Percentiles rank a stretch among this genome's conserved stretches.
Conservation (phyloP, 2,113 vertebrate genomes). For the Erythrolamprus reginae region DNA sequence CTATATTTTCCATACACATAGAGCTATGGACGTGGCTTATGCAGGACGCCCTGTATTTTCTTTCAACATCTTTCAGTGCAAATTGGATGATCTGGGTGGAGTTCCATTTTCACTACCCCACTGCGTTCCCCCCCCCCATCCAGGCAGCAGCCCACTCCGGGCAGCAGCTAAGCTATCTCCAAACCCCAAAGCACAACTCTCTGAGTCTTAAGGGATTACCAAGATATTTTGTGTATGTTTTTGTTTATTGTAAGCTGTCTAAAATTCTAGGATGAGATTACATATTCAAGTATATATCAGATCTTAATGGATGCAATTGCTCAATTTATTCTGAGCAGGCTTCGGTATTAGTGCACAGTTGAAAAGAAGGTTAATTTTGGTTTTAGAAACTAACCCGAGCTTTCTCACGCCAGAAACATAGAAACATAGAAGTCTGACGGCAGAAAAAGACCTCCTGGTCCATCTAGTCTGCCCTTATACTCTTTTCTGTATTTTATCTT, state of each 20-base stretch:
- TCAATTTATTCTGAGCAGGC: slow-evolving; percentile 1
- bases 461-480: too few relatives aligned
- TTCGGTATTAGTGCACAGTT: not conserved
- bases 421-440: too few relatives aligned
- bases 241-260: not conserved
- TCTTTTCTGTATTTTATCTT: too few relatives aligned
- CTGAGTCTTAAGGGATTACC: not conserved
- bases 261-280: not conserved
- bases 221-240: not conserved
- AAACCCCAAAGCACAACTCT: not conserved
- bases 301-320: not conserved
- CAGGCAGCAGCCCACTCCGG: too few relatives aligned
- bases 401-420: slow-evolving; percentile 12
- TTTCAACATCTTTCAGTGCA: too few relatives aligned
- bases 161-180: not conserved
- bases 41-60: too few relatives aligned
- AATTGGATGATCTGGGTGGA: too few relatives aligned
- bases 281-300: not conserved
- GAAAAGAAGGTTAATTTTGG: not conserved
- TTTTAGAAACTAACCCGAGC: slow-evolving; percentile 7
- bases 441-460: too few relatives aligned
- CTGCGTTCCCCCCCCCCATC: too few relatives aligned
- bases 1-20: not conserved
- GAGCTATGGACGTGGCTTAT: too few relatives aligned
- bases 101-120: too few relatives aligned